Conservation (phyloP, 1,140 invertebrate genomes). For the Scylla paramamosain region DNA sequence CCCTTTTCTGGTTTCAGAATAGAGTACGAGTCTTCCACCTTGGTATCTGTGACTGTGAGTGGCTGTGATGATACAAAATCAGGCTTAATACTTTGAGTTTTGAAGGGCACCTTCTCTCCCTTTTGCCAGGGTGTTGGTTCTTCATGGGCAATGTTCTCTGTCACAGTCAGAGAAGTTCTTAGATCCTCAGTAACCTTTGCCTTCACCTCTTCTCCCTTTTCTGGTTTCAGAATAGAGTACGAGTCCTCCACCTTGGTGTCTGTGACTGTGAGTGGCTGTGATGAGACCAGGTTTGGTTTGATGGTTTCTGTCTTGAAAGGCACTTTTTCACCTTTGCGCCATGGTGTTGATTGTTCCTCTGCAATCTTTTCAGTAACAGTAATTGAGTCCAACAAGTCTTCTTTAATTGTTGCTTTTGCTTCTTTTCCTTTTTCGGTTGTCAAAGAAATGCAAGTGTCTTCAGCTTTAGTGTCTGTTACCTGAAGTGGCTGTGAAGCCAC, state of each 20-base stretch:
- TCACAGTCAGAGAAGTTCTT: constrained; percentile 65
- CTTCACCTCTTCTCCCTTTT: constrained; percentile 58
- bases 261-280: constrained; percentile 44
- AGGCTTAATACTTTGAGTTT: constrained; percentile 50
- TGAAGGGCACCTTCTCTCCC: constrained; percentile 55
- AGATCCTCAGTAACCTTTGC: constrained; percentile 62
- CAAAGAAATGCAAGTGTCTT: constrained; percentile 50
- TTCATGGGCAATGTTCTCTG: constrained; percentile 60
- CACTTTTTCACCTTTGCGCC: constrained; percentile 48
- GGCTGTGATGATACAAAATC: constrained; percentile 35
- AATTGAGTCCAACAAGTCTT: constrained; percentile 52
- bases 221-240: constrained; percentile 40
- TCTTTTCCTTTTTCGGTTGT: constrained; percentile 50
- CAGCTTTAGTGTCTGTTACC: constrained; percentile 62
- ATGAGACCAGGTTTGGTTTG: constrained; percentile 35
- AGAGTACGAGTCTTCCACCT: constrained; percentile 40
- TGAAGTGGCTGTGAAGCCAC: constrained; percentile 64
- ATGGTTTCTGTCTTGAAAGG: constrained; percentile 55
- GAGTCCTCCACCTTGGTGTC: constrained; percentile 55
- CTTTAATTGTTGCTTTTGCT: constrained; percentile 66
- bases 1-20: constrained; percentile 34
- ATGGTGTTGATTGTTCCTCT: constrained; percentile 45
- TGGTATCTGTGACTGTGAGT: constrained; percentile 43
- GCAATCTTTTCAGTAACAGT: constrained; percentile 58
- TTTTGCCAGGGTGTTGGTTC: constrained; percentile 39